phyloP scores from a whole-genome alignment of 35 echinoderm and acorn worm species.

The Ophiothrix spiculata region DNA sequence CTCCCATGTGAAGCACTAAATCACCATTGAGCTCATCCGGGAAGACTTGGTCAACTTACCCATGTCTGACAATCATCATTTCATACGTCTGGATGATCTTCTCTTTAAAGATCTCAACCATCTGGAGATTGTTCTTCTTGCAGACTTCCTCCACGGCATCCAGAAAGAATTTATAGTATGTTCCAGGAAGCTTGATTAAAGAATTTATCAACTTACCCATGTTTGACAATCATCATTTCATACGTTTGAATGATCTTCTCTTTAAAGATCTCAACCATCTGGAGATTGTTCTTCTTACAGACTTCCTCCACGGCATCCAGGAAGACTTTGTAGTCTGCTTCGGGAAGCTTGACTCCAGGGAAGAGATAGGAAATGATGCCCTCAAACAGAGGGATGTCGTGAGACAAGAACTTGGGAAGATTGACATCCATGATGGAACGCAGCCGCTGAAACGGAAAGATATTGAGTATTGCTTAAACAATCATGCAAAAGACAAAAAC shows the following conservation, averaged over 20 bases:
- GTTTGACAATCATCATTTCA: conserved; percentile 99
- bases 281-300: conserved; percentile 76
- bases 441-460: conserved; percentile 70
- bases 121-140: conserved; percentile 76
- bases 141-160: conserved; percentile 81
- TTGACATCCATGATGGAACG: conserved; percentile 97
- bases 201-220: conserved; percentile 75
- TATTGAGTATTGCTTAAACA: too few relatives aligned
- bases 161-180: conserved; percentile 90
- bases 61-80: conserved; percentile 99
- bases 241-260: conserved; percentile 98
- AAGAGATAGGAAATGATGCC: conserved; percentile 97
- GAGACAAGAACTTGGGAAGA: conserved; percentile 94
- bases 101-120: conserved; percentile 76
- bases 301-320: conserved; percentile 74
- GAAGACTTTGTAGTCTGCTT: conserved; percentile 90
- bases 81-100: conserved; percentile 99
- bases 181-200: conserved; percentile 74
- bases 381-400: conserved; percentile 97
- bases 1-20: too few relatives aligned
- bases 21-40: too few relatives aligned
- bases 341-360: conserved; percentile 75
- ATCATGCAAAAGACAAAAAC: too few relatives aligned
- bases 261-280: conserved; percentile 64
- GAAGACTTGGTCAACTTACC: conserved; percentile 83